Evolutionary conservation across 2,797 vertebrate species (phyloP), one percentile per base, ranked within the genome.

Genomic region (Microhierax caerulescens): DNA sequence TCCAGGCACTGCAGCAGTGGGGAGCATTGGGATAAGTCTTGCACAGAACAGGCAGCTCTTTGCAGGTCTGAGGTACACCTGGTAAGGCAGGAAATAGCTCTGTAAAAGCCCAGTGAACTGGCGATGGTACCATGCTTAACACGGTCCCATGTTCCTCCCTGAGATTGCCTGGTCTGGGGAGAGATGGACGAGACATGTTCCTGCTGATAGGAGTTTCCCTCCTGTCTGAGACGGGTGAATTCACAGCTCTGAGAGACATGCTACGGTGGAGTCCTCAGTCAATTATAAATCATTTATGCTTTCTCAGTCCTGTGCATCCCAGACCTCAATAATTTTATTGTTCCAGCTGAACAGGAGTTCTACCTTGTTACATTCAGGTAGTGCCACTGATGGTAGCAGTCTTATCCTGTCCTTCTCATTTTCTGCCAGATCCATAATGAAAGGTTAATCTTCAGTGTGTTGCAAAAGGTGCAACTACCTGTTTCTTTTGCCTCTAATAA

Each of bases 361-460:
- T 93, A 90, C 76, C 88, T 95, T 95, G 79, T 95, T 96, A 93
- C 91, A 96, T 86, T 64, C 76, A 86, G 82, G 75, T 85, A 95
- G 57, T 65, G 73, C 41, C 50, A 48, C 64, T 78, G 74, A 77
- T 75, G 69, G 82, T 69, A 88, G 57, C 43, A 77, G 82, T 78
- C 87, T 94, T 84, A 75, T 94, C 36, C 79, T 57, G 85, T 90
- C 76, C 76, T 80, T 90, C 80, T 92, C 41, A 23, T 95, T 96
- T 96, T 90, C 79, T 95, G 73, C 79, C 90, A 94, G 76, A 63
- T 18, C 24, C 34, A 7, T 69, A 86, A 95, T 81, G 93, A 94
- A 90, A 77, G 91, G 85, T 94, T 95, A 88, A 91, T 91, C 91
- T 95, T 95, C 56, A 23, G 60, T 45, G 28, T 91, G 91, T 73